Evolutionary conservation across 1,140 invertebrate genomes (phyloP).

Genomic region (Drosophila elegans): DNA sequence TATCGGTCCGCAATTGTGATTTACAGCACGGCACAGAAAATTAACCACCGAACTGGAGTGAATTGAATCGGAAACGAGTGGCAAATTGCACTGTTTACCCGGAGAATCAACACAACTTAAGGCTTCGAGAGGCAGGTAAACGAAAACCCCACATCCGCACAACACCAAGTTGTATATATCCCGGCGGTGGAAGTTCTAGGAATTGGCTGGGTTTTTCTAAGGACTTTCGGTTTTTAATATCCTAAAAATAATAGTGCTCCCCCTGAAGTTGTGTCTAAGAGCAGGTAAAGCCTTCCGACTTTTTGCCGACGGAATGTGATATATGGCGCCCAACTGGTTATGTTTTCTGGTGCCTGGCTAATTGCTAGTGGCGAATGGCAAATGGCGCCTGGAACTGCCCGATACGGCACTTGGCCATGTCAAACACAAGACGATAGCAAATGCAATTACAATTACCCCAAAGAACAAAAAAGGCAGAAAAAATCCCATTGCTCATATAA

Average conservation of each 20-base stretch:
- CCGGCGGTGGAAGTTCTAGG: background rate
- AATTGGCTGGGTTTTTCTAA: background rate
- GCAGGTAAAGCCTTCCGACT: too few species aligned
- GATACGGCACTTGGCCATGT: conserved; percentile 38
- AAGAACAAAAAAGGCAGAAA: conserved; percentile 53
- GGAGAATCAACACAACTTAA: background rate
- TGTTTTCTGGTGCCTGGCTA: conserved; percentile 19
- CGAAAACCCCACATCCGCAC: background rate
- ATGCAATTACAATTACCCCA: conserved; percentile 70
- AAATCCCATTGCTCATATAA: conserved; percentile 58
- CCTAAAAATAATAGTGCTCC: background rate
- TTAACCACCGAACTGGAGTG: conserved; percentile 41
- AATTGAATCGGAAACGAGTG: conserved; percentile 18
- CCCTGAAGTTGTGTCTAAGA: too few species aligned
- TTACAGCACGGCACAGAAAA: conserved; percentile 35
- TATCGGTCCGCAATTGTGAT: conserved; percentile 58
- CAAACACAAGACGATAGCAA: conserved; percentile 38
- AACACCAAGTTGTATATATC: conserved; percentile 1
- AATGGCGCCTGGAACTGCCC: conserved; percentile 7
- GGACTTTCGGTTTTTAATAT: background rate
- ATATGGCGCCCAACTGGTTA: conserved; percentile 12
- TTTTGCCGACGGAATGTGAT: conserved; percentile 6
- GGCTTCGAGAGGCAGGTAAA: conserved; percentile 16
- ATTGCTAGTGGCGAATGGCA: conserved; percentile 38
- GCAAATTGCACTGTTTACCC: conserved; percentile 10